Base-by-base conservation (phyloP, 2,888 invertebrate species). In the Cerastis leucographa region DNA sequence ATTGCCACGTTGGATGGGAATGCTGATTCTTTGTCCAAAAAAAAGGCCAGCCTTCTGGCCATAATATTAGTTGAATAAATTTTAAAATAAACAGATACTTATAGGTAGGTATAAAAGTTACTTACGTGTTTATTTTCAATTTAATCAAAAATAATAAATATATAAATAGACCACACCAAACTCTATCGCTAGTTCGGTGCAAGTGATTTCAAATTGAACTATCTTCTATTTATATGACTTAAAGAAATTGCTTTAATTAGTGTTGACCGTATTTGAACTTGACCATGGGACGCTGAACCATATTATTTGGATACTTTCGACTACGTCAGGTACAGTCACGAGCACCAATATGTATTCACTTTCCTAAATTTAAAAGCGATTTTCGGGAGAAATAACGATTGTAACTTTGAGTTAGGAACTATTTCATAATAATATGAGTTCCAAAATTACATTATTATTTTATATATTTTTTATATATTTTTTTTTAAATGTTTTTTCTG, bases 261-360 rank as follows among this genome's bases (percentile, higher is more conserved):
- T 54, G 40, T 40, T 74, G 68, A 75, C 82, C 75, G 68, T 19
- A 25, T 29, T 64, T 81, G 82, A 81, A 81, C 76, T 81, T n/a
- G 19, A 22, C 25, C 5, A 25, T 44, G 49, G 42, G 22, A 81
- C 74, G 49, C 42, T 81, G 68, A 74, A 65, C 42, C 46, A 54
- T 25, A 46, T 22, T 42, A 56, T 73, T 56, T 49, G 29, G 22
- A 35, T 44, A 44, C 29, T n/a, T 17, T 11, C 12, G 8, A 19
- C 56, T 25, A 11, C 11, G 44, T 19, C 11, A n/a, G 12, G 40
- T 64, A 64, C 40, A 40, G 11, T 40, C 40, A 62, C 17, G 3
- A 25, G 17, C 29, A 59, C 59, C 8, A 59, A 29, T 59, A 59
- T 59, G 29, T 17, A 59, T 14, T 11, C 54, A 54, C 54, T 14